These are phyloP conservation scores for Diglossa cyanea DNA, from an alignment of 2,797 vertebrate genomes.

Conservation along the genomic window DNA sequence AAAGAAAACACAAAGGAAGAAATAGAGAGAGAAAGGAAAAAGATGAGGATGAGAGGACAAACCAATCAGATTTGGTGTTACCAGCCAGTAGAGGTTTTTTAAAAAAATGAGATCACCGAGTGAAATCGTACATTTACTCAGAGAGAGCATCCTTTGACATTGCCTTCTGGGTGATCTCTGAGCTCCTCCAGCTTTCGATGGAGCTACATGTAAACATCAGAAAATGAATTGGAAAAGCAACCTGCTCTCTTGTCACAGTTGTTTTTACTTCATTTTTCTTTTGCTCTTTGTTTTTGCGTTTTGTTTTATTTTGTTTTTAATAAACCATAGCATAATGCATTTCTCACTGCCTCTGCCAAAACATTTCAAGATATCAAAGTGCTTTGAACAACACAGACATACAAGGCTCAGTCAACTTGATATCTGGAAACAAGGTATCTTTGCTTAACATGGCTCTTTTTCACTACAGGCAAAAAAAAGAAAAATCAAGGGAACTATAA, in stretches of 20 bases:
- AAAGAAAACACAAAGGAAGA: slow-evolving; percentile 43
- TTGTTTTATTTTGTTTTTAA: slow-evolving; percentile 35
- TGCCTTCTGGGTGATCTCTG: slow-evolving; percentile 79
- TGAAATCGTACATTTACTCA: slow-evolving; percentile 78
- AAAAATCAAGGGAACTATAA: neutral
- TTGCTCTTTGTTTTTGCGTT: slow-evolving; percentile 46
- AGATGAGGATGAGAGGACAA: slow-evolving; percentile 73
- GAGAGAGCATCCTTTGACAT: slow-evolving; percentile 79
- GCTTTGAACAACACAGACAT: slow-evolving; percentile 36
- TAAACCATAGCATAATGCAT: slow-evolving; percentile 67
- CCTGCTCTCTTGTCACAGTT: slow-evolving; percentile 60
- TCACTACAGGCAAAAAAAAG: neutral
- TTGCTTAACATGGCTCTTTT: slow-evolving; percentile 8
- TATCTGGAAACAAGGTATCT: slow-evolving; percentile 8
- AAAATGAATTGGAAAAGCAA: slow-evolving; percentile 80
- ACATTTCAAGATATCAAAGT: slow-evolving; percentile 58
- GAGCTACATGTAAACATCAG: slow-evolving; percentile 81
- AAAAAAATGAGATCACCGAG: slow-evolving; percentile 66
- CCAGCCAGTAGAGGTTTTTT: slow-evolving; percentile 67
- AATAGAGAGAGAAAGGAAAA: slow-evolving; percentile 63
- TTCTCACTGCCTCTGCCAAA: slow-evolving; percentile 74
- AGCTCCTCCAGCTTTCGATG: slow-evolving; percentile 80
- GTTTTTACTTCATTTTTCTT: neutral
- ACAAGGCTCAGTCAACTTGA: slow-evolving; percentile 15
- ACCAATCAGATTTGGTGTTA: slow-evolving; percentile 71